Evolutionary conservation across 2,113 vertebrate genomes (phyloP), one percentile per base, ranked within the genome.

Genomic region (Cebidichthys violaceus): DNA sequence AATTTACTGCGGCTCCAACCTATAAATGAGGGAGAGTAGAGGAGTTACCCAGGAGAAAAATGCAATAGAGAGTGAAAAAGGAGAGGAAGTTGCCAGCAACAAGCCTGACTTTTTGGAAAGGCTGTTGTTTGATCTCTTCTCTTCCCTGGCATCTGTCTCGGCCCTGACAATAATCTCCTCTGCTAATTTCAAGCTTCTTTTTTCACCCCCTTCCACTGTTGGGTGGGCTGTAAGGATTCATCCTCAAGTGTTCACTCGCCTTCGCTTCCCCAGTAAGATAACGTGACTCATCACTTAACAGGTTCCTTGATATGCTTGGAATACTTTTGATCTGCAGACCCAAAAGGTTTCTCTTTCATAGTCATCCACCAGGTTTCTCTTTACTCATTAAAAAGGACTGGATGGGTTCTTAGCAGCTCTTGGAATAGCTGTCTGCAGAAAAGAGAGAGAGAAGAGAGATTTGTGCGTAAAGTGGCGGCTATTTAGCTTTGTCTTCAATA

Each of bases 311-410:
- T 80, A 43, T 7, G 54, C 71, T 75, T 52, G 47, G 74, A 88
- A 81, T 57, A 75, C 87, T 71, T 92, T 92, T 92, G 68, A 91
- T 92, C 87, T 85, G 39, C 20, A 33, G 65, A 64, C 76, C 78
- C 72, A 75, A 75, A 83, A 86, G 82, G 76, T 73, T 83, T 72
- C 78, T 72, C 75, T 81, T 85, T 86, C 82, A 77, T 67, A 68
- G 61, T 41, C 72, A 27, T 77, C 82, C 79, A 80, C 72, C 72
- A 75, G 84, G 80, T 87, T 86, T 89, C 66, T 90, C 62, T 78
- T 68, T 13, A 41, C 87, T 89, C 81, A 83, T 88, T 89, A 85
- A 62, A 85, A 61, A 11, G 35, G 50, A 57, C 45, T 54, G 52
- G 45, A 62, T 77, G 76, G 76, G 66, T 43, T 62, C 79, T 80